A percentile compares a stretch with the other conserved stretches of the same genome.
phyloP scores from a whole-genome alignment of 2,797 vertebrate genomes.

The Ceyx erithaca region DNA sequence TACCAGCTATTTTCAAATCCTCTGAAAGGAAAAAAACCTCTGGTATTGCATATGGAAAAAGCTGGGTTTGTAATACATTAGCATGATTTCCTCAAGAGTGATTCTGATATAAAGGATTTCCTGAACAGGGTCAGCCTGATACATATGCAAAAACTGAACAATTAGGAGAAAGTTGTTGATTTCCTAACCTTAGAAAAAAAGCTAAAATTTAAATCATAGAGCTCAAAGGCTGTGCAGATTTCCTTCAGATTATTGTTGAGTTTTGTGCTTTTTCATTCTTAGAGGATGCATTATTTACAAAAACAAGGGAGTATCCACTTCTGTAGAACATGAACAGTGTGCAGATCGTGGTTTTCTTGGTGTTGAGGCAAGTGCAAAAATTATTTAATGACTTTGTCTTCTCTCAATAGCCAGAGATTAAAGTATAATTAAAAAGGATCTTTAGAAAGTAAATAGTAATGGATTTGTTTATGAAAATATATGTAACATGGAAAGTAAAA shows the following conservation, averaged over 20 bases:
- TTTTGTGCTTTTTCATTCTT: not conserved
- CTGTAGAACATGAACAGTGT: not conserved
- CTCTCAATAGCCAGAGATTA: not conserved
- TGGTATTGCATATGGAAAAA: not conserved
- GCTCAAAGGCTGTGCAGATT: not conserved
- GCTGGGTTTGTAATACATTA: not conserved
- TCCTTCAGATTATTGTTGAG: not conserved
- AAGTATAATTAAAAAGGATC: not conserved
- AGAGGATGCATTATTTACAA: not conserved
- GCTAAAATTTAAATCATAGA: not conserved
- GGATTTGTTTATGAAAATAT: not conserved
- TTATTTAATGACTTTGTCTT: not conserved
- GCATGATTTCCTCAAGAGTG: not conserved
- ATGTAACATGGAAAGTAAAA: not conserved
- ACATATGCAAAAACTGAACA: not conserved
- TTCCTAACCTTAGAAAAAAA: not conserved
- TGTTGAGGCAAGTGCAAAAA: not conserved
- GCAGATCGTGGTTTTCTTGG: not conserved
- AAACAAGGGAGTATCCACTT: not conserved
- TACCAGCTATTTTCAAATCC: not conserved
- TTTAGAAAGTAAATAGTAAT: not conserved
- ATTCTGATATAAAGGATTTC: not conserved
- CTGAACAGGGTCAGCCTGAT: not conserved
- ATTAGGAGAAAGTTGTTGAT: not conserved
- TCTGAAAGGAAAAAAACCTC: not conserved